Conservation (phyloP, 2,888 invertebrate species). For the Hanleya hanleyi region DNA sequence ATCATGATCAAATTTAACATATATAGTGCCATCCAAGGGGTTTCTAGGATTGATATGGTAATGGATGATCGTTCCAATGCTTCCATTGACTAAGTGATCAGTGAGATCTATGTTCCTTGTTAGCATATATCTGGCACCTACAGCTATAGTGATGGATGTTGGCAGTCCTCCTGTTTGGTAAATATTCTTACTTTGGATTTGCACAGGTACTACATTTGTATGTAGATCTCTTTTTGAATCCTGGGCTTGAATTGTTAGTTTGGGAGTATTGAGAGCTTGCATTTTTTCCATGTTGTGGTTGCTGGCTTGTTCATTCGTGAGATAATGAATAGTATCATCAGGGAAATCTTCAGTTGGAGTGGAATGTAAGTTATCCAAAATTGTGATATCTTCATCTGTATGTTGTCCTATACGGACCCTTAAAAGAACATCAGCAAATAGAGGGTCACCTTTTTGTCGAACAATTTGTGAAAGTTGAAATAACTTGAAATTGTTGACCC, state of each 20-base stretch:
- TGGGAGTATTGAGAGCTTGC: background rate
- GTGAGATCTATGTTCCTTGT: background rate
- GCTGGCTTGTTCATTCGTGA: background rate
- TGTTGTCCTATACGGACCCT: background rate
- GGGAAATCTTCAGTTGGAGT: background rate
- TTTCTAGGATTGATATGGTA: too few relatives aligned
- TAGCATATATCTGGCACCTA: background rate
- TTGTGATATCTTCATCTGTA: background rate
- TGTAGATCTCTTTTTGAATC: conserved; percentile 13
- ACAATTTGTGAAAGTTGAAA: background rate
- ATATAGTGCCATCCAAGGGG: too few relatives aligned
- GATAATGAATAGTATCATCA: too few relatives aligned
- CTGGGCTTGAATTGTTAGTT: background rate
- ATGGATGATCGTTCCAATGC: too few relatives aligned
- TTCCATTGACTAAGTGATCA: background rate
- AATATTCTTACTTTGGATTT: background rate
- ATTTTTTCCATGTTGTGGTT: background rate
- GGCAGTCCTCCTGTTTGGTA: background rate
- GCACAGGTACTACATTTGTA: background rate
- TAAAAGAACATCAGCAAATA: background rate
- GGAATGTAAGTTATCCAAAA: background rate
- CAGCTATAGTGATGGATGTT: background rate
- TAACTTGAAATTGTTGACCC: conserved; percentile 14
- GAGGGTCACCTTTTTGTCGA: background rate
- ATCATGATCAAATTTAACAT: too few relatives aligned